Evolutionary conservation across 2,888 invertebrate species (phyloP).

Genomic region (Phalera bucephala): DNA sequence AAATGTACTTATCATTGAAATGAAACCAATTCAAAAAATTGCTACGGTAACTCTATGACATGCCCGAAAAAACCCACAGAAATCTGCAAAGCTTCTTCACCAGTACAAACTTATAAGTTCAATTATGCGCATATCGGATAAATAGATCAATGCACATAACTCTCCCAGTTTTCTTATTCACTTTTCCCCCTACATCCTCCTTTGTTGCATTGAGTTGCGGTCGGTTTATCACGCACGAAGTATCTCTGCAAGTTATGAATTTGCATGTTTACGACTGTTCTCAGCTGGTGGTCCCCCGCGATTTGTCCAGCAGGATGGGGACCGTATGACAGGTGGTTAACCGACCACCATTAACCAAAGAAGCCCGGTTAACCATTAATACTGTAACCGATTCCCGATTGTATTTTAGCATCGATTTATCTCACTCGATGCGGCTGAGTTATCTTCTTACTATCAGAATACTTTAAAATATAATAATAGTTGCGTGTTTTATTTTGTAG

Average conservation of each 20-base stretch:
- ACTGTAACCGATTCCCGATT: constrained; percentile 46
- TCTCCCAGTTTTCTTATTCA: constrained; percentile 12
- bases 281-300: constrained; percentile 69
- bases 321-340: constrained; percentile 67
- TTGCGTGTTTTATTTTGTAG: constrained; percentile 47
- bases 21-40: no score
- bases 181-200: constrained; percentile 14
- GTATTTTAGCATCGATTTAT: constrained; percentile 66
- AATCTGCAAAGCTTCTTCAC: no score
- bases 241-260: constrained; percentile 61
- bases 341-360: constrained; percentile 65
- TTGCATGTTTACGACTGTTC: constrained; percentile 71
- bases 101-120: no score
- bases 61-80: no score
- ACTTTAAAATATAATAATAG: constrained; percentile 58
- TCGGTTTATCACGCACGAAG: constrained; percentile 51
- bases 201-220: constrained; percentile 26
- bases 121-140: neutral
- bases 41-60: no score
- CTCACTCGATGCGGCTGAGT: constrained; percentile 46
- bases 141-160: constrained; percentile 3
- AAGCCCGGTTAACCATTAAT: constrained; percentile 43
- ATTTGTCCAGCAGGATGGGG: constrained; percentile 68
- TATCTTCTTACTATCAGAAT: constrained; percentile 57
- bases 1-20: no score